These are phyloP conservation scores for Theodoxus fluviatilis DNA, from an alignment of 2,888 invertebrate genomes.

Conservation along the genomic window DNA sequence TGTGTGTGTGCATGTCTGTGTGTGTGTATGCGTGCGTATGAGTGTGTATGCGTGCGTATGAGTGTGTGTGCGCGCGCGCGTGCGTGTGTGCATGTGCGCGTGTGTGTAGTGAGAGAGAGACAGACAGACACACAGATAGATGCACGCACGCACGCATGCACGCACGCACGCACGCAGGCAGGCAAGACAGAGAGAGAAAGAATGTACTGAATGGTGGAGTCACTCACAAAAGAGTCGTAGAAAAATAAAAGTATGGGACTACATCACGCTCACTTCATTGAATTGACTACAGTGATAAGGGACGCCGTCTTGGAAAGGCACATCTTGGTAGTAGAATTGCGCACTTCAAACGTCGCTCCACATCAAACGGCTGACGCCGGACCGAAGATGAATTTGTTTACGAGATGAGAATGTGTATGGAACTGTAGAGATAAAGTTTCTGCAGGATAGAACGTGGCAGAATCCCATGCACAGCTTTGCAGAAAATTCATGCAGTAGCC, in stretches of 20 bases:
- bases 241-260: neutral
- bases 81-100: neutral
- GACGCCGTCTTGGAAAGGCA: too few relatives aligned
- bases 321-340: too few relatives aligned
- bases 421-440: too few relatives aligned
- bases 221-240: too few relatives aligned
- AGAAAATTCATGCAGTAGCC: too few relatives aligned
- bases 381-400: too few relatives aligned
- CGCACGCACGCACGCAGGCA: neutral
- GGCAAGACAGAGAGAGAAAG: neutral
- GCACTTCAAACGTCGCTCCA: too few relatives aligned
- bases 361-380: too few relatives aligned
- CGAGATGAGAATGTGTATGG: too few relatives aligned
- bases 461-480: too few relatives aligned
- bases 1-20: neutral
- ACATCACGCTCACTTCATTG: neutral
- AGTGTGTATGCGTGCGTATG: neutral
- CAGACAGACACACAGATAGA: conserved; percentile 7
- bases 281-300: too few relatives aligned
- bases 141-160: neutral
- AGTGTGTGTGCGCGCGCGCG: neutral
- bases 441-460: too few relatives aligned
- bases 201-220: neutral
- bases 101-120: neutral
- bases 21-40: neutral